Evolutionary conservation across 2,888 invertebrate species (phyloP).

Genomic region (Chymomyza fuscimana): DNA sequence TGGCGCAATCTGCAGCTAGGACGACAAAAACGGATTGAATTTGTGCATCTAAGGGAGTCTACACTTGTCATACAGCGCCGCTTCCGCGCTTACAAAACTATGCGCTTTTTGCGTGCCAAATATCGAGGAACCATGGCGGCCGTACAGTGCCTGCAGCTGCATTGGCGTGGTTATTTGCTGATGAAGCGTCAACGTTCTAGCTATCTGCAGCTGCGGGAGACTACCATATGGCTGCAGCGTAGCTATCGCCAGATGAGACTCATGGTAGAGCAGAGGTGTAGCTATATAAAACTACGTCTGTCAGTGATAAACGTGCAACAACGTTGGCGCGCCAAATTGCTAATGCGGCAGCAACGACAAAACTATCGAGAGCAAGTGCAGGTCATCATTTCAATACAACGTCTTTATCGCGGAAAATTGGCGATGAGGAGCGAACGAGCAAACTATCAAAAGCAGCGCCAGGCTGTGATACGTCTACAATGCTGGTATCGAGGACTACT

Average conservation of each 20-base stretch:
- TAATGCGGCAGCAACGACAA: slow-evolving; percentile 50
- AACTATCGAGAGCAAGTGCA: slow-evolving; percentile 50
- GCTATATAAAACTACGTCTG: slow-evolving; percentile 52
- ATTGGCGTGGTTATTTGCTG: slow-evolving; percentile 64
- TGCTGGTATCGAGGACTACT: slow-evolving; percentile 59
- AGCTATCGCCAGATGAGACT: slow-evolving; percentile 59
- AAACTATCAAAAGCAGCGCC: slow-evolving; percentile 46
- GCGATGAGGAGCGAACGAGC: slow-evolving; percentile 55
- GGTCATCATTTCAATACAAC: slow-evolving; percentile 69
- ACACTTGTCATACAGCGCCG: slow-evolving; percentile 68
- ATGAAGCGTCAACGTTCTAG: slow-evolving; percentile 36
- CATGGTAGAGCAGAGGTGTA: slow-evolving; percentile 46
- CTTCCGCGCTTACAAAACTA: slow-evolving; percentile 64
- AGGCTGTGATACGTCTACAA: slow-evolving; percentile 60
- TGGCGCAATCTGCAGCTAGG: background rate
- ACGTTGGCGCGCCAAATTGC: slow-evolving; percentile 67
- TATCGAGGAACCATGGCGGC: slow-evolving; percentile 69
- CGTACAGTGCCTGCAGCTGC: slow-evolving; percentile 75
- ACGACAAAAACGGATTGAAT: background rate
- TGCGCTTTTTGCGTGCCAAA: slow-evolving; percentile 73
- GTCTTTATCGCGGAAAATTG: slow-evolving; percentile 69
- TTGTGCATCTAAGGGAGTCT: slow-evolving; percentile 45
- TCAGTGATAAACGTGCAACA: slow-evolving; percentile 77
- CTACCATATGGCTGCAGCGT: slow-evolving; percentile 48
- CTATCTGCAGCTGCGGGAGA: slow-evolving; percentile 31